These are phyloP conservation scores for Athrips mouffetella DNA, from an alignment of 2,888 invertebrate genomes.

Conservation along the genomic window DNA sequence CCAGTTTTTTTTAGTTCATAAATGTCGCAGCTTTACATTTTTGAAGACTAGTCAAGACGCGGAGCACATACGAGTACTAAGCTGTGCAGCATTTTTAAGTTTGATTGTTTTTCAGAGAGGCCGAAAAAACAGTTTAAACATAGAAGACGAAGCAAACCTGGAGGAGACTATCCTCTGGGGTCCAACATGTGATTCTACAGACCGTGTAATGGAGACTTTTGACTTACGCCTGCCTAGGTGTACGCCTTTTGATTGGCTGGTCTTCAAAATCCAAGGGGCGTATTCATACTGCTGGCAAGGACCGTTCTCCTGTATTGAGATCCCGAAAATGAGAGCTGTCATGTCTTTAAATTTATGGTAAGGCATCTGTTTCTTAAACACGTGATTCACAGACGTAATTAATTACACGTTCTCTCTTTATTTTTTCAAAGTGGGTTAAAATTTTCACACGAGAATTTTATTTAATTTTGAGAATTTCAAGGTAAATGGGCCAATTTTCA, in stretches of 20 bases:
- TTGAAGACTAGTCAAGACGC: too few relatives aligned
- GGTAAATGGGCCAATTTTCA: too few relatives aligned
- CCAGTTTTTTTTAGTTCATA: too few relatives aligned
- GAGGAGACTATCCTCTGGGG: constrained; percentile 40
- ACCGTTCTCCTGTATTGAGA: constrained; percentile 33
- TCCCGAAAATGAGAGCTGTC: constrained; percentile 34
- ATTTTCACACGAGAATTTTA: too few relatives aligned
- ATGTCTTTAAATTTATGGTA: constrained; percentile 37
- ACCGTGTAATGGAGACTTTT: constrained; percentile 34
- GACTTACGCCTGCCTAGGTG: constrained; percentile 31
- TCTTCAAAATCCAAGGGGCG: constrained; percentile 34
- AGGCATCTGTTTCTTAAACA: constrained; percentile 16
- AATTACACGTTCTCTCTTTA: too few relatives aligned
- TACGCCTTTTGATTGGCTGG: constrained; percentile 36
- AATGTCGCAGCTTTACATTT: too few relatives aligned
- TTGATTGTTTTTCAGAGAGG: background rate
- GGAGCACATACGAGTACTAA: too few relatives aligned
- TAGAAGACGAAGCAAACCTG: background rate
- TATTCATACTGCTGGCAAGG: constrained; percentile 33
- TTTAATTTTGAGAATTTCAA: too few relatives aligned
- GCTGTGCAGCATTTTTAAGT: too few relatives aligned
- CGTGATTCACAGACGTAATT: background rate
- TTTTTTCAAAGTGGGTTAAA: too few relatives aligned
- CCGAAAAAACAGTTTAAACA: background rate
- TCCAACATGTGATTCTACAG: constrained; percentile 38